Evolutionary conservation across 2,113 vertebrate genomes (phyloP), one percentile per base, ranked within the genome.

Genomic region (Microcebus lehilahytsara): DNA sequence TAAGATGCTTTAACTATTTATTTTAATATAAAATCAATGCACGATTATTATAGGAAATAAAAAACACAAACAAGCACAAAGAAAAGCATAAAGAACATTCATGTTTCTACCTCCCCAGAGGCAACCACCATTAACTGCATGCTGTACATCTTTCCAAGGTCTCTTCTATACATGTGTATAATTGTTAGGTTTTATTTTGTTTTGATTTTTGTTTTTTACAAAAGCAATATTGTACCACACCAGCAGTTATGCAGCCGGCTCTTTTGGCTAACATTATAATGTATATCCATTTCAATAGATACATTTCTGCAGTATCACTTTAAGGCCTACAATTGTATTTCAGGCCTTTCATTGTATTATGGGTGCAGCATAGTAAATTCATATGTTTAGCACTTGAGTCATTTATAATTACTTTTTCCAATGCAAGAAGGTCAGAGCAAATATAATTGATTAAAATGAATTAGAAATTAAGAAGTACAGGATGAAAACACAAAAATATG

Each of bases 21-120:
- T 88, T 84, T 93, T 96, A 96, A 93, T 93, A 72, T 71, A 85
- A 97, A 98, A 96, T 78, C 90, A 96, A 96, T 78, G 19, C 56
- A 30, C 56, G 94, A 95, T 97, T 92, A 96, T 93, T 95, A 92
- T 22, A 96, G 40, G 93, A 81, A 89, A 95, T 97, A 96, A 90
- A 88, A 93, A 87, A 91, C 74, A 96, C 85, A 97, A 89, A 89
- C 20, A 95, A 95, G 53, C 30, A 81, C 71, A 86, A 93, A 93
- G 83, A 42, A 40, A 80, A 81, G 32, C 71, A 67, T 78, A 75
- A 93, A 92, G 90, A 74, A 4, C 46, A 72, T 71, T 86, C 51
- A 11, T 77, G 40, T 80, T 79, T 72, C 83, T 80, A 16, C 83
- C 78, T 60, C 53, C 86, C 89, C 23, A 53, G 67, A 77, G 81